Percentiles rank a stretch among this genome's conserved stretches.
phyloP scores from a whole-genome alignment of 2,888 invertebrate genomes.

The Amphimallon solstitiale region DNA sequence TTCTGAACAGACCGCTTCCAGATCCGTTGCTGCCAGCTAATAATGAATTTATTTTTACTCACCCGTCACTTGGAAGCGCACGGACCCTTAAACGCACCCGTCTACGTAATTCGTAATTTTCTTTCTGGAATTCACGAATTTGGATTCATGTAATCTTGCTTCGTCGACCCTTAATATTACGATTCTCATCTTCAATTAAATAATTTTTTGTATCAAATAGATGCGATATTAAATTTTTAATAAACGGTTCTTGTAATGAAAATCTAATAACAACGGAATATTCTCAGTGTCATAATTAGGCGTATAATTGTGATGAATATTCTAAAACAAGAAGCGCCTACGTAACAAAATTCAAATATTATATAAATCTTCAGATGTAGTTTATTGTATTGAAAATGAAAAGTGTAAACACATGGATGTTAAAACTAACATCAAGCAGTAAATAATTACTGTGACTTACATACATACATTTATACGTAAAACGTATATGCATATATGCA shows the following conservation, averaged over 20 bases:
- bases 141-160: background rate
- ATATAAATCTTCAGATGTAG: too few relatives aligned
- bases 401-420: too few relatives aligned
- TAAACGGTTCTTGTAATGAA: background rate
- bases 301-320: too few relatives aligned
- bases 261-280: too few relatives aligned
- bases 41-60: conserved; percentile 30
- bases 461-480: too few relatives aligned
- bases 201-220: background rate
- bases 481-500: too few relatives aligned
- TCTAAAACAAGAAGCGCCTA: too few relatives aligned
- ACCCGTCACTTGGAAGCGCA: conserved; percentile 4
- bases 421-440: too few relatives aligned
- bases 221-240: background rate
- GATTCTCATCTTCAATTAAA: background rate
- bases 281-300: too few relatives aligned
- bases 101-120: conserved; percentile 14
- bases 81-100: conserved; percentile 2
- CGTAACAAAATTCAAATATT: too few relatives aligned
- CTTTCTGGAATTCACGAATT: conserved; percentile 6
- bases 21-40: conserved; percentile 15
- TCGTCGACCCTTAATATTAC: background rate
- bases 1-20: background rate
- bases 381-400: too few relatives aligned
- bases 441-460: too few relatives aligned